Evolutionary conservation across 1,140 invertebrate genomes (phyloP).

Genomic region (Drepana arcuata): DNA sequence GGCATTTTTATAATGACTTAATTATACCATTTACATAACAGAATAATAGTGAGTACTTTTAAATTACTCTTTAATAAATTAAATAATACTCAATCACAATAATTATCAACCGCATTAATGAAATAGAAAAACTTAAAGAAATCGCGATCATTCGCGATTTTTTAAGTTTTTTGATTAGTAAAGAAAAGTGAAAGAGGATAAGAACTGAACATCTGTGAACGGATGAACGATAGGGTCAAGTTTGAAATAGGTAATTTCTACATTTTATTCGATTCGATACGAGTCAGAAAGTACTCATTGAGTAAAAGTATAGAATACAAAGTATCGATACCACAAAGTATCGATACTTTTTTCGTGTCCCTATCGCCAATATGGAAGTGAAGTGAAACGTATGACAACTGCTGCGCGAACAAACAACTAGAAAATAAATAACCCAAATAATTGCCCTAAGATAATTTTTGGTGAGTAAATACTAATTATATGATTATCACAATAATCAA

Average conservation of each 20-base stretch:
- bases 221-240: no score
- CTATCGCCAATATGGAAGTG: constrained; percentile 61
- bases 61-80: no score
- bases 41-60: no score
- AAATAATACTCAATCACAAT: no score
- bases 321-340: constrained; percentile 12
- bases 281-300: background rate
- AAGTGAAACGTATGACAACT: constrained; percentile 63
- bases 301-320: constrained; percentile 8
- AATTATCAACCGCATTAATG: background rate
- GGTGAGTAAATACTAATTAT: constrained; percentile 35
- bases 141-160: no score
- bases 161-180: no score
- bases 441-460: constrained; percentile 34
- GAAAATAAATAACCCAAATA: constrained; percentile 57
- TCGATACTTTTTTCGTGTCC: constrained; percentile 19
- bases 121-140: no score
- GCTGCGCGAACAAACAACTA: constrained; percentile 43
- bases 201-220: no score
- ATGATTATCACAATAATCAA: constrained; percentile 6
- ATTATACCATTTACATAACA: no score
- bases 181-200: no score
- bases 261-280: background rate
- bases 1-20: no score
- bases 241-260: background rate